Percentiles rank a stretch among this genome's conserved stretches.
Conservation (phyloP, 2,113 vertebrate species). For the Erinaceus europaeus region DNA sequence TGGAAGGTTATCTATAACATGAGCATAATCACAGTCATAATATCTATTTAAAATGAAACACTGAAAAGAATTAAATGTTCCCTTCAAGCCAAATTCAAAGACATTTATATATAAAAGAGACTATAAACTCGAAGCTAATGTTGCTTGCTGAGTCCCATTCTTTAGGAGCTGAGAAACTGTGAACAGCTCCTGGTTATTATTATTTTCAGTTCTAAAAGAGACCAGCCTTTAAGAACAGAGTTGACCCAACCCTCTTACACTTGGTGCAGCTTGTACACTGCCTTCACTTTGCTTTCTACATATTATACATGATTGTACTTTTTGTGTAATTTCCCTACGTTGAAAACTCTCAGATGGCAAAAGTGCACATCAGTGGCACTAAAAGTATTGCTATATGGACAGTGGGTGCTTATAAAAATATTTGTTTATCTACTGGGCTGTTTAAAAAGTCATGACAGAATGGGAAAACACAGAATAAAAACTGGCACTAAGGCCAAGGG, state of each 20-base stretch:
- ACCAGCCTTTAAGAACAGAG: neutral
- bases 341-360: neutral
- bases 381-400: neutral
- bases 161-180: constrained; percentile 18
- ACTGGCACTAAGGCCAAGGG: neutral
- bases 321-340: neutral
- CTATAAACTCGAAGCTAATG: constrained; percentile 8
- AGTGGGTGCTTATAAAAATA: neutral
- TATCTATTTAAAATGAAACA: constrained; percentile 62
- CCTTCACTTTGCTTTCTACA: neutral
- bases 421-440: no score
- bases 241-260: neutral
- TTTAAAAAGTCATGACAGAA: no score
- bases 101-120: constrained; percentile 49
- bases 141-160: constrained; percentile 16
- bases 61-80: constrained; percentile 54
- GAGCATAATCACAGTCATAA: constrained; percentile 43
- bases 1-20: constrained; percentile 57
- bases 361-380: neutral
- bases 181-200: neutral
- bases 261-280: neutral
- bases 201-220: constrained; percentile 1
- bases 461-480: neutral
- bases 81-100: constrained; percentile 57
- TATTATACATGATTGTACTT: neutral